A percentile compares a stretch with the other conserved stretches of the same genome.
Conservation (phyloP, 2,113 vertebrate genomes). For the Podarcis raffonei region DNA sequence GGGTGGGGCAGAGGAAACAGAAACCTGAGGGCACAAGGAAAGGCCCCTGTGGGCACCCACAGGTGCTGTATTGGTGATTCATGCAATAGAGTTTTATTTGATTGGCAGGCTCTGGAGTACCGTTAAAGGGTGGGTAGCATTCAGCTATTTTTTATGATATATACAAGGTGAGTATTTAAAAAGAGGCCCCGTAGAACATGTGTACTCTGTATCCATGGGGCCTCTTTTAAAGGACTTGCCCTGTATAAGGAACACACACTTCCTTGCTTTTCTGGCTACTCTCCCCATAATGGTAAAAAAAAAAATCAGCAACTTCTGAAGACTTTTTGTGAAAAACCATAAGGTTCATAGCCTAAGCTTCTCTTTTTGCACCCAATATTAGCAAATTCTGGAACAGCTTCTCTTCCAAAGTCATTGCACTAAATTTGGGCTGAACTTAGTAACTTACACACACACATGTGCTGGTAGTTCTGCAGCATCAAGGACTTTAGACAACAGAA, state of each 20-base stretch:
- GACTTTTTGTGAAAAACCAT: not conserved
- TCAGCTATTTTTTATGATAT: not conserved
- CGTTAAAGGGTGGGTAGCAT: not conserved
- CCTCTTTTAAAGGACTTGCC: too few relatives aligned
- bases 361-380: slow-evolving; percentile 63
- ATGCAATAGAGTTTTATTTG: too few relatives aligned
- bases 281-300: not conserved
- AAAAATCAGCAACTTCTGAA: too few relatives aligned
- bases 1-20: too few relatives aligned
- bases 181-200: too few relatives aligned
- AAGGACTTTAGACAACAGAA: slow-evolving; percentile 71
- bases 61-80: too few relatives aligned
- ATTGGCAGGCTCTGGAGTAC: too few relatives aligned
- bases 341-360: not conserved
- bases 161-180: too few relatives aligned
- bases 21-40: too few relatives aligned
- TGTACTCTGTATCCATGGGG: too few relatives aligned
- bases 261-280: not conserved
- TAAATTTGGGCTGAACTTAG: slow-evolving; percentile 73
- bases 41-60: too few relatives aligned
- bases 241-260: not conserved
- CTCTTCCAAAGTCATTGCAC: slow-evolving; percentile 60
- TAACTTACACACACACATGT: slow-evolving; percentile 56
- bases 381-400: slow-evolving; percentile 70
- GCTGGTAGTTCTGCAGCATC: slow-evolving; percentile 72